Conservation (phyloP, 2,113 vertebrate species). For the Vimba vimba region DNA sequence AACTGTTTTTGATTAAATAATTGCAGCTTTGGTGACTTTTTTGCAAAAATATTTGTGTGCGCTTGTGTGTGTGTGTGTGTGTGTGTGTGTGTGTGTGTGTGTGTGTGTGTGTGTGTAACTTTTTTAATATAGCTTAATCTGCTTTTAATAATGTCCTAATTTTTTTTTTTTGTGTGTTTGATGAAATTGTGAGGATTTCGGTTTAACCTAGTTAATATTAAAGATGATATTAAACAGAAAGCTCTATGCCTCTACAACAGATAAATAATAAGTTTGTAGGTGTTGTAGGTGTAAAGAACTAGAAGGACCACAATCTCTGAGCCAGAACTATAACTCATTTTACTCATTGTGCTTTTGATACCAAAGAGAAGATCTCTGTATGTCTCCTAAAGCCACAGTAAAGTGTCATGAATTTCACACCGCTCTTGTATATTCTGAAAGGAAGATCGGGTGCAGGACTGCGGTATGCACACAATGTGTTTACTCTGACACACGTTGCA, state of each 20-base stretch:
- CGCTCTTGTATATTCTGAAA: slow-evolving; percentile 71
- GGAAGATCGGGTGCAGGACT: slow-evolving; percentile 59
- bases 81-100: neutral
- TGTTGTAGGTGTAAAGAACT: neutral
- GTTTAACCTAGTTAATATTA: neutral
- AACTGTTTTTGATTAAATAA: neutral
- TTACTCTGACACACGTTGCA: neutral
- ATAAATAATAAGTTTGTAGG: neutral
- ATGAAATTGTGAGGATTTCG: neutral
- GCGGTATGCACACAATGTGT: slow-evolving; percentile 9
- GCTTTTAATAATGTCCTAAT: neutral
- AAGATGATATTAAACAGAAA: neutral
- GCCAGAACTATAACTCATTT: neutral
- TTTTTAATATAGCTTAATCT: neutral
- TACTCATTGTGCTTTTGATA: neutral
- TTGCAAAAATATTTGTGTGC: neutral
- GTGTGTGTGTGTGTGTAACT: neutral
- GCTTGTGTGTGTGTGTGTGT: too few relatives aligned
- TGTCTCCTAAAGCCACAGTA: slow-evolving; percentile 62
- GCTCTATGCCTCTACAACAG: neutral
- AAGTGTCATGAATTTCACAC: slow-evolving; percentile 38
- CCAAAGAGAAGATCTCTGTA: neutral
- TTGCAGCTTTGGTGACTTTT: neutral
- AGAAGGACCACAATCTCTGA: neutral
- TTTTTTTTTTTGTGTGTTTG: neutral